Evolutionary conservation across 2,888 invertebrate species (phyloP).

Genomic region (Lissocephala sabroskyi): DNA sequence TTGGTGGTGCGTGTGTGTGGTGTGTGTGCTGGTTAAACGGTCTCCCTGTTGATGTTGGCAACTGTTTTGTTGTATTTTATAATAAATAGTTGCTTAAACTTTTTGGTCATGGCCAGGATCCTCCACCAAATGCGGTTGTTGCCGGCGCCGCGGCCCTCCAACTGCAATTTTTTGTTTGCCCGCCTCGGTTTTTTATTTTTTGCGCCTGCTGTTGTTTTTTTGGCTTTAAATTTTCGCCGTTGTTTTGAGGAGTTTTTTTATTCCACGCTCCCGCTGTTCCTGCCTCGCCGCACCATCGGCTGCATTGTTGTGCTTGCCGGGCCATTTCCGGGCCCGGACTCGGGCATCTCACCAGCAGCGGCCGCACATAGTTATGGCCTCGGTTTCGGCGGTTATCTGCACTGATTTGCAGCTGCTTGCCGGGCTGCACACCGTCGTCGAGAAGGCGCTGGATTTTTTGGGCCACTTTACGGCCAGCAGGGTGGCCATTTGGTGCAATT

Average conservation of each 20-base stretch:
- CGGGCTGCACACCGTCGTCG: conserved; percentile 5
- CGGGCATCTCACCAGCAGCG: conserved; percentile 18
- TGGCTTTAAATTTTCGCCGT: conserved; percentile 8
- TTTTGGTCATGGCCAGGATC: conserved; percentile 41
- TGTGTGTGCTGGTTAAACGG: conserved; percentile 29
- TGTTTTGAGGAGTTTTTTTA: conserved; percentile 3
- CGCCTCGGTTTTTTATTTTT: conserved; percentile 1
- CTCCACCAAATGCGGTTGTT: conserved; percentile 60
- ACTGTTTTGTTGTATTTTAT: conserved; percentile 49
- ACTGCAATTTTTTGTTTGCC: conserved; percentile 40
- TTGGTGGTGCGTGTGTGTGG: conserved; percentile 4
- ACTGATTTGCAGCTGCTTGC: conserved; percentile 31
- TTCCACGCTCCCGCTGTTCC: conserved; percentile 17
- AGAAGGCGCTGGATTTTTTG: too few relatives aligned
- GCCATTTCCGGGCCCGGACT: too few relatives aligned
- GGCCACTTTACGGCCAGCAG: conserved; percentile 11
- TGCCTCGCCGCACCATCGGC: conserved; percentile 7
- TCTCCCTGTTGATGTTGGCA: conserved; percentile 11
- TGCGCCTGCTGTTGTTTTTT: conserved; percentile 20
- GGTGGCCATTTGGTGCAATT: too few relatives aligned
- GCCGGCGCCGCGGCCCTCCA: conserved; percentile 35
- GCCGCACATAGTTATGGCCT: conserved; percentile 67
- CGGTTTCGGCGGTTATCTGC: conserved; percentile 50
- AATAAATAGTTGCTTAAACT: conserved; percentile 65
- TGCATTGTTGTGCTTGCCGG: neutral